Evolutionary conservation across 23 tunicate genomes (phyloP).

Genomic region (Ascidia mentula): DNA sequence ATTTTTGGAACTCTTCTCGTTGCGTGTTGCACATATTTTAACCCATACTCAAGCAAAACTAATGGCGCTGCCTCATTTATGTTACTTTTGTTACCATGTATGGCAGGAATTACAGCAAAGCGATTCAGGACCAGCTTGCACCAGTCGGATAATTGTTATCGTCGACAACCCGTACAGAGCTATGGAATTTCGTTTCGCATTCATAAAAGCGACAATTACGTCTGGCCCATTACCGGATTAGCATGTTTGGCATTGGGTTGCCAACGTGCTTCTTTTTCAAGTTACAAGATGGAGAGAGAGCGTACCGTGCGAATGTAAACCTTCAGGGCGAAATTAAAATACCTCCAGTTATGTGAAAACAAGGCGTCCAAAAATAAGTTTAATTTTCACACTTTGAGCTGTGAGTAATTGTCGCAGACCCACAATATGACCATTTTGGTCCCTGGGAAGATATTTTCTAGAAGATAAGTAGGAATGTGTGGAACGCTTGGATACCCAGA

Average conservation of each 20-base stretch:
- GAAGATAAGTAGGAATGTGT: no score
- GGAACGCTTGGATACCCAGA: no score
- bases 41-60: no score
- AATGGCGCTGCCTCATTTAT: no score
- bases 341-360: not conserved
- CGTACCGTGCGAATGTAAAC: not conserved
- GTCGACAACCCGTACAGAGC: not conserved
- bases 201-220: conserved; percentile 13
- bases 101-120: no score
- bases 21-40: no score
- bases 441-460: no score
- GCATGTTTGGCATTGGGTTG: not conserved
- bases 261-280: not conserved
- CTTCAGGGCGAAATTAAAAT: not conserved
- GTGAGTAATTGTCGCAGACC: not conserved
- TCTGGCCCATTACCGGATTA: not conserved
- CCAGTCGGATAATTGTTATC: not conserved
- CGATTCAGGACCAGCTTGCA: no score
- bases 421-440: no score
- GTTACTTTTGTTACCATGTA: no score
- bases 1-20: no score
- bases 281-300: not conserved
- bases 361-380: not conserved
- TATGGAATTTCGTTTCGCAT: not conserved
- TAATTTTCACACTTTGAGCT: not conserved